Evolutionary conservation across 2,113 vertebrate genomes (phyloP).

Genomic region (Canis aureus): DNA sequence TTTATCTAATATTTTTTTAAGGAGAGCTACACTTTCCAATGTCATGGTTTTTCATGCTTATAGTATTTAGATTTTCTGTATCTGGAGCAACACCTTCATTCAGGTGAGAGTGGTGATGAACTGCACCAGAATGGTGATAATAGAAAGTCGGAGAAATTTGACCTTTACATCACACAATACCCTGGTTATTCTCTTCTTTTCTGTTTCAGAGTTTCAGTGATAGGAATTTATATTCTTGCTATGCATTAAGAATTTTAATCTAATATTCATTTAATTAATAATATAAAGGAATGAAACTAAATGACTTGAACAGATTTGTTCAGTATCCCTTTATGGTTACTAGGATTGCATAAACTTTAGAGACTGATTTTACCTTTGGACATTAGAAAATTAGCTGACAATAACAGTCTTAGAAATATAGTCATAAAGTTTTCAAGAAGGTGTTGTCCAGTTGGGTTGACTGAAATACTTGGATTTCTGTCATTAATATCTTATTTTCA

Average conservation of each 20-base stretch:
- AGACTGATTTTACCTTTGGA: neutral
- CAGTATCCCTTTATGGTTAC: neutral
- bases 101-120: neutral
- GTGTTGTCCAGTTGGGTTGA: neutral
- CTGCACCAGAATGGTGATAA: neutral
- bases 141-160: neutral
- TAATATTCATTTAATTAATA: slow-evolving; percentile 13
- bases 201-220: neutral
- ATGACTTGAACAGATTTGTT: neutral
- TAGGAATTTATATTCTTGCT: neutral
- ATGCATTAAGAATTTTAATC: neutral
- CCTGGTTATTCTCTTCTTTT: neutral
- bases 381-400: slow-evolving; percentile 37
- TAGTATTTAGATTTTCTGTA: neutral
- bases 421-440: neutral
- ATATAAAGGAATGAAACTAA: neutral
- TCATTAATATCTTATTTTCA: neutral
- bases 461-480: neutral
- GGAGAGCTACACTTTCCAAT: neutral
- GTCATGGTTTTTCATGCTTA: neutral
- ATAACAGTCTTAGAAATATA: neutral
- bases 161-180: neutral
- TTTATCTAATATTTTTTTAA: slow-evolving; percentile 32
- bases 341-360: slow-evolving; percentile 22
- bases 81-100: neutral